Base-by-base conservation (phyloP, 2,113 vertebrate species). In the Saguinus midas region DNA sequence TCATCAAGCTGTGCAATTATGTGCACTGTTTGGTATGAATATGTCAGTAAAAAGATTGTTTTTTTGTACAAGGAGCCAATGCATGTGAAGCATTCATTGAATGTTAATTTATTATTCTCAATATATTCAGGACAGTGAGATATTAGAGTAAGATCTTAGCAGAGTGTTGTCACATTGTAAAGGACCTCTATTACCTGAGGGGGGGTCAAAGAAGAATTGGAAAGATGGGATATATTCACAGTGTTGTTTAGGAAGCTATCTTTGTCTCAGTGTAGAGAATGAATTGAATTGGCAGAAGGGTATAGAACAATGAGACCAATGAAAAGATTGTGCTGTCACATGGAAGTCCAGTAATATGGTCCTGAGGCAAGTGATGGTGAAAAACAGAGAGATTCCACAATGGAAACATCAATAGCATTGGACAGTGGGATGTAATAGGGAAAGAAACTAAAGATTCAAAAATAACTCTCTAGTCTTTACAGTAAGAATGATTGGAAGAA, bases 121-220 rank as follows among this genome's bases (percentile, higher is more conserved):
- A 0, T 52, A 9, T 64, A 55, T 48, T 89, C 21, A 70, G 40
- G 58, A 32, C 21, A 52, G 20, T n/a, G 52, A 61, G 5, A 14
- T 52, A 52, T 40, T 43, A 70, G 64, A 87, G 80, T 25, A 79
- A 87, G 64, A 8, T 64, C 27, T 92, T 66, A 43, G 21, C 23
- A 40, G 55, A 81, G 72, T 32, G 8, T 73, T 90, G 37, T 48
- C 27, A 5, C 6, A 29, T 58, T 92, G 25, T 50, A 70, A 27
- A 72, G 35, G 8, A 0, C 8, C 6, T 91, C 20, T 91, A 13
- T 70, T 6, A 5, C 5, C 3, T 5, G 48, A 6, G 2, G 1
- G 13, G 13, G 27, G 8, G 13, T 78, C 35, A 86, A 80, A 8
- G 16, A 80, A 79, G 23, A 8, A 48, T n/a, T 76, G 21, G 29